Evolutionary conservation across 1,140 invertebrate genomes (phyloP).

Genomic region (Pemphigus obesinymphae): DNA sequence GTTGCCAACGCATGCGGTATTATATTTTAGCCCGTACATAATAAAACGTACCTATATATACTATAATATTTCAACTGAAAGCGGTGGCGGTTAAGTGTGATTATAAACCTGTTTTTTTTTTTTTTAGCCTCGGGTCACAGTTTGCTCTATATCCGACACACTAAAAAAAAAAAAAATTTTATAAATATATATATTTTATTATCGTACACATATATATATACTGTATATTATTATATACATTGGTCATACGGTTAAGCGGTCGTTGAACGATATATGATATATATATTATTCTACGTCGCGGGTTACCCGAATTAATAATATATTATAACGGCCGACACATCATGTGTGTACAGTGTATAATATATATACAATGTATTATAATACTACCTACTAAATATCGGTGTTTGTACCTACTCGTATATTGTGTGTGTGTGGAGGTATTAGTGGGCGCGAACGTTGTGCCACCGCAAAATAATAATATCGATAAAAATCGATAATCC

Average conservation of each 20-base stretch:
- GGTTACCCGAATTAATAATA: background rate
- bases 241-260: background rate
- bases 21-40: background rate
- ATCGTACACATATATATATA: background rate
- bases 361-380: background rate
- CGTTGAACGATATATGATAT: background rate
- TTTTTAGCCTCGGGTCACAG: background rate
- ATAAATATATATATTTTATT: background rate
- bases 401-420: background rate
- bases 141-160: constrained; percentile 28
- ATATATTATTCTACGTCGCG: background rate
- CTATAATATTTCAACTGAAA: constrained; percentile 26
- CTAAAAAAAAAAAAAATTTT: too few species aligned
- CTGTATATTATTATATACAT: background rate
- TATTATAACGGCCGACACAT: background rate
- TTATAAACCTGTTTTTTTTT: constrained; percentile 9
- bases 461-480: background rate
- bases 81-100: background rate
- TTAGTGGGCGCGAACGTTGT: background rate
- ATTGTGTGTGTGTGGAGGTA: background rate
- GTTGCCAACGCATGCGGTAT: constrained; percentile 27
- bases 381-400: too few species aligned
- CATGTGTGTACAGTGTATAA: background rate
- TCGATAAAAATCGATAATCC: too few species aligned
- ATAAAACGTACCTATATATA: background rate